Evolutionary conservation across 2,888 invertebrate genomes (phyloP), one percentile per base, ranked within the genome.

Genomic region (Cerastoderma edule): DNA sequence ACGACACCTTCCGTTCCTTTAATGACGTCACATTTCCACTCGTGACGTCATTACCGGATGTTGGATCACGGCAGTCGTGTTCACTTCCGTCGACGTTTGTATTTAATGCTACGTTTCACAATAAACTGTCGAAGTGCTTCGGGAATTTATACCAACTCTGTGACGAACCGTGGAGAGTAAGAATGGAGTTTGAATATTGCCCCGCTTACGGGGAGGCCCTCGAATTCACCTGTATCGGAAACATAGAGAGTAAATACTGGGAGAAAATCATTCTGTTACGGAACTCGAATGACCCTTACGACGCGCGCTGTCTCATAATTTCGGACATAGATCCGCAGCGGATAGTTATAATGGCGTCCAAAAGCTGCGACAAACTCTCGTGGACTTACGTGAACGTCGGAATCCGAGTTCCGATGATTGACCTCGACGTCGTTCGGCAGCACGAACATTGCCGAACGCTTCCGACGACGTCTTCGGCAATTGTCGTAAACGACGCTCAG

Each of bases 181-280:
- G 87, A 2, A 67, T 89, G 35, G 86, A 86, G 44, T 85, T 85
- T 57, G 67, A 83, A 19, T 56, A 76, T 8, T 86, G 87, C 54
- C 50, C 71, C 48, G 57, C n/a, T 22, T 63, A 70, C 16, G 46
- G 81, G 0, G 32, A 60, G 16, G 46, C 68, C 39, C 69, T 72
- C 22, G 85, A 87, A 50, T 87, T 81, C 73, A 56, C 68, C 0
- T 90, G 90, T 53, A 69, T 88, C 64, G 87, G 87, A n/a, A 75
- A 66, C n/a, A 85, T 84, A 60, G 80, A 83, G 54, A 86, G 87
- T 0, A 83, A 86, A 32, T 87, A 88, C 63, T 89, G 89, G 89
- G 89, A 88, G 75, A 81, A 69, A 54, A 78, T 86, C 6, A 73
- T 88, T 16, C 64, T 90, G 22, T 54, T 90, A 6, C 89, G 88